Base-by-base conservation (phyloP, 1,140 invertebrate genomes). In the Brevipalpus yothersi region DNA sequence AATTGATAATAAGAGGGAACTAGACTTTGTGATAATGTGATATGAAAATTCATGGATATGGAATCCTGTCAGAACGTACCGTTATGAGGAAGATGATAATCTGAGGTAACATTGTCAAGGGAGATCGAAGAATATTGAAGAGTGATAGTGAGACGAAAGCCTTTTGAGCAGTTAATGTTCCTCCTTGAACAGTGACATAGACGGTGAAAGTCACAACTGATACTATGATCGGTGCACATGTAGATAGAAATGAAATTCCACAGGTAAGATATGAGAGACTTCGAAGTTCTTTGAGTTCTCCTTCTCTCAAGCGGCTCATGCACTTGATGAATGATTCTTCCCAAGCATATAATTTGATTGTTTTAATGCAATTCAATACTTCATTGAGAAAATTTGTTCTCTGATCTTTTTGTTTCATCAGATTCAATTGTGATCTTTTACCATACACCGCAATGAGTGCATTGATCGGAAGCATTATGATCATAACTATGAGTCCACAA, bases 401-500 rank as follows among this genome's bases (percentile, higher is more conserved):
- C 45, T 69, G 60, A 63, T 72, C 71, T 60, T 72, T 72, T 2
- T 58, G 49, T 43, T 66, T 65, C 68, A 72, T 68, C 65, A 69
- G 66, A 12, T 63, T 61, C 19, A 73, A 68, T 68, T 76, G 72
- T 57, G 71, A 66, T 60, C 67, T 66, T 65, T 74, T 71, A 1
- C 65, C 62, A 53, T 68, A 69, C 60, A 67, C 67, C 10, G 71
- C 71, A 23, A 76, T 67, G 13, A 69, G 39, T 17, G 63, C 68
- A 67, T 77, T 77, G 41, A 76, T 31, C 9, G 74, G 74, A 21
- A 76, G 65, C 19, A 75, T 53, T 4, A 74, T n/a, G 47, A 92
- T 80, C 87, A 96, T 91, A 5, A 96, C 83, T 53, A 82, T 82
- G 23, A 96, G 72, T 45, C 89, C 90, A 43, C 90, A 83, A 4